Evolutionary conservation across 2,797 vertebrate species (phyloP), one percentile per base, ranked within the genome.

Genomic region (Dromococcyx pavoninus): DNA sequence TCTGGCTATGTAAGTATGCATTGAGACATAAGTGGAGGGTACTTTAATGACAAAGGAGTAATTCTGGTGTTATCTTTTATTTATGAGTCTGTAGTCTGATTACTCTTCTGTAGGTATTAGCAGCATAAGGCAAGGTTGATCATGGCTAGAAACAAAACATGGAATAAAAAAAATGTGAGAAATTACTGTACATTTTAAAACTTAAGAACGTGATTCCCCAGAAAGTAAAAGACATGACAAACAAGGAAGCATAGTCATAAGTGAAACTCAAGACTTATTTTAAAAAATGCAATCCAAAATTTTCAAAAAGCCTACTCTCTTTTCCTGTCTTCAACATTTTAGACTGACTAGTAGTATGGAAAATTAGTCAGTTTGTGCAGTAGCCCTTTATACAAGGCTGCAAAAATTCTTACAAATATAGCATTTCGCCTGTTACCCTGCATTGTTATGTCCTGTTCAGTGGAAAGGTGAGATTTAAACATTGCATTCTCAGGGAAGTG

Each of bases 371-470:
- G 23, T 86, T 91, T 69, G 76, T 91, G 33, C 56, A 30, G 58
- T 84, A 60, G 4, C 18, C 19, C 70, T 24, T 73, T 66, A 53
- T 2, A 53, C 0, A 2, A 62, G 51, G 28, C 86, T 74, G 57
- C 65, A 77, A 94, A 96, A 96, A 77, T 73, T 93, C 35, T 85
- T 96, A 69, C 84, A 89, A 76, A 86, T 94, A 33, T 13, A 87
- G 67, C 43, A 75, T 82, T 95, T 77, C 54, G 56, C 91, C 76
- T 71, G 7, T 92, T 96, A 85, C 37, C 76, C 32, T 54, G 27
- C 60, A 76, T 85, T 70, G 39, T 87, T 95, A 32, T 30, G 53
- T 95, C 65, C 76, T 86, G 39, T 87, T 92, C 71, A 22, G 62
- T 64, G 33, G 41, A 77, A 91, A 89, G 28, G 7, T 91, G 64